Conservation (phyloP, 2,797 vertebrate species). For the Channallabes apus region DNA sequence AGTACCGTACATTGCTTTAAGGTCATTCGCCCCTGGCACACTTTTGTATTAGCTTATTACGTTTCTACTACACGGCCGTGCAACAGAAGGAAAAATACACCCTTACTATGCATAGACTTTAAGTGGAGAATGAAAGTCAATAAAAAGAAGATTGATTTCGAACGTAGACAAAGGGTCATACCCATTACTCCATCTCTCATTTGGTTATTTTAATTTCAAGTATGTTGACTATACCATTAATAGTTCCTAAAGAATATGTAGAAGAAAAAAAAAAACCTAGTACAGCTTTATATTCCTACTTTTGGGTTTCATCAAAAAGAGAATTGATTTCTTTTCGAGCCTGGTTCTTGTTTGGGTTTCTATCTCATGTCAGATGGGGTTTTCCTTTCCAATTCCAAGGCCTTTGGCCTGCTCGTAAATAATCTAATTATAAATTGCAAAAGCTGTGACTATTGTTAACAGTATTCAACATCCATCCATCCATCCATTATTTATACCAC, state of each 20-base stretch:
- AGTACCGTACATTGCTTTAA: background rate
- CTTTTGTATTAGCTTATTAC: background rate
- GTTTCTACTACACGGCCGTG: background rate
- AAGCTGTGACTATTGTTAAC: background rate
- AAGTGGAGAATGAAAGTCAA: background rate
- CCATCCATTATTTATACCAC: too few relatives aligned
- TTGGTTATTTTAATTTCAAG: background rate
- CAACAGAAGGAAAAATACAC: background rate
- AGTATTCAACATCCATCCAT: background rate
- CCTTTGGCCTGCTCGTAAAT: background rate
- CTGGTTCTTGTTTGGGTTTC: background rate
- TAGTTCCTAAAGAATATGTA: too few relatives aligned
- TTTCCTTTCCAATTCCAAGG: background rate
- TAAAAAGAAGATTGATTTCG: constrained; percentile 2
- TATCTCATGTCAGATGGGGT: background rate
- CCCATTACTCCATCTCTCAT: background rate
- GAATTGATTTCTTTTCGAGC: background rate
- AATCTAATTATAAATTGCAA: background rate
- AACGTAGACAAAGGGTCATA: constrained; percentile 5
- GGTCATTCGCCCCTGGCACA: constrained; percentile 27
- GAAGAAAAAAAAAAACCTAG: too few relatives aligned
- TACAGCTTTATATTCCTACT: background rate
- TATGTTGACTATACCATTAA: background rate
- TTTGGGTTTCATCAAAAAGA: background rate
- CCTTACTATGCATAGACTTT: background rate